phyloP scores from a whole-genome alignment of 2,888 invertebrate genomes.

The Synergus japonicus region DNA sequence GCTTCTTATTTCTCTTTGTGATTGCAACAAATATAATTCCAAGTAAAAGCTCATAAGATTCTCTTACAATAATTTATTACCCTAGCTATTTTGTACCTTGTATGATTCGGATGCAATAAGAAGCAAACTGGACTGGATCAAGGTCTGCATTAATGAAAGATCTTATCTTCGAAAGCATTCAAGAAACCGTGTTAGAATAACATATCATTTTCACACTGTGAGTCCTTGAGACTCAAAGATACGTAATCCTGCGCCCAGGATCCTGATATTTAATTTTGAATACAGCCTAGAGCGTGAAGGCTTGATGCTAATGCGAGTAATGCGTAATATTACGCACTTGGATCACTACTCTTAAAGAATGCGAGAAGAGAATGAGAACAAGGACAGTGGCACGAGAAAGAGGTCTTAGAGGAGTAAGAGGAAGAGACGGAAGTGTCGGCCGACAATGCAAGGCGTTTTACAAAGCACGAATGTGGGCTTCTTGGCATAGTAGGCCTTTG shows the following conservation, averaged over 20 bases:
- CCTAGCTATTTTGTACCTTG: not conserved
- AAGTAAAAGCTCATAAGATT: not conserved
- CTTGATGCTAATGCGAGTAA: slow-evolving; percentile 5
- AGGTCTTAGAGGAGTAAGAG: slow-evolving; percentile 4
- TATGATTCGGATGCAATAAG: slow-evolving; percentile 28
- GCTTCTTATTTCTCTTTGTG: slow-evolving; percentile 8
- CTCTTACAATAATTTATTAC: slow-evolving; percentile 19
- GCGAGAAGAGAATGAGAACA: slow-evolving; percentile 37
- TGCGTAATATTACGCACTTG: slow-evolving; percentile 24
- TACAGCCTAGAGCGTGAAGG: slow-evolving; percentile 23
- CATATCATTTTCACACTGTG: slow-evolving; percentile 22
- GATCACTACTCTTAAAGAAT: slow-evolving; percentile 30
- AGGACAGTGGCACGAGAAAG: slow-evolving; percentile 16
- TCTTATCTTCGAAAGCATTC: slow-evolving; percentile 20
- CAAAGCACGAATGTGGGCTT: slow-evolving; percentile 30
- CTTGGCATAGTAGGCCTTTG: slow-evolving; percentile 65
- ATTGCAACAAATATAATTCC: slow-evolving; percentile 4
- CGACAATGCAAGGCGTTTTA: slow-evolving; percentile 36
- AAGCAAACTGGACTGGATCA: slow-evolving; percentile 35
- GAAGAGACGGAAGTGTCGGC: slow-evolving; percentile 23
- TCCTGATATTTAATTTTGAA: slow-evolving; percentile 40
- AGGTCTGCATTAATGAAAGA: slow-evolving; percentile 36
- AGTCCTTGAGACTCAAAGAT: slow-evolving; percentile 25
- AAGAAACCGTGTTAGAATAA: slow-evolving; percentile 29
- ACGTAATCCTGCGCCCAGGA: slow-evolving; percentile 15